Evolutionary conservation across 2,888 invertebrate species (phyloP), one percentile per base, ranked within the genome.

Genomic region (Cheilosia vernalis): DNA sequence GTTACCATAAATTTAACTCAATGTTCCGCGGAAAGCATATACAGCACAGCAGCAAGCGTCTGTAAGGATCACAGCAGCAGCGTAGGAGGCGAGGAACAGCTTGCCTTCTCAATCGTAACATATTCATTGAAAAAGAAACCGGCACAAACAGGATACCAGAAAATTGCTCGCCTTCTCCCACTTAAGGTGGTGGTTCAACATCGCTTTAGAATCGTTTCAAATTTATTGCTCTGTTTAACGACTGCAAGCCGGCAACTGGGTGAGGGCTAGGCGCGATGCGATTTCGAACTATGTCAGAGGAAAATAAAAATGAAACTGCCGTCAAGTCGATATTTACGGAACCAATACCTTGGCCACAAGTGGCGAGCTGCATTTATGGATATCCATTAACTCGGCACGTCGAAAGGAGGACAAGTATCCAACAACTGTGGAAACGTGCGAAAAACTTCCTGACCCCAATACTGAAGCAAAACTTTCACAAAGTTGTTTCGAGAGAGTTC

Each of bases 201-300:
- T 60, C 74, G 73, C 55, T 84, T 70, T 74, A 53, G 64, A 80
- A 70, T 66, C 64, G 58, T 53, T 70, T 74, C 60, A 64, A 80
- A 84, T 84, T 84, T 84, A 84, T 84, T 80, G 69, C 84, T 47
- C 53, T 33, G 51, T 74, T 70, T 84, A 84, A 74, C 74, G 84
- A 76, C 80, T 66, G 51, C 58, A 49, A 66, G 51, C 30, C 56
- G 6, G 53, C 1, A 37, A 3, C 37, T 37, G 15, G 13, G 13
- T n/a, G 15, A 4, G 4, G 37, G 24, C 7, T 27, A 27, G 27
- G 27, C 27, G 27, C 40, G n/a, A 2, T 9, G 49, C 49, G 24
- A 27, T 7, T 49, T 44, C 21, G 40, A 74, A 66, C 74, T 37
- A 40, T 56, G 55, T 63, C 61, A 72, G 61, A 15, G 44, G 10